Evolutionary conservation across 2,113 vertebrate genomes (phyloP).

Genomic region (Macquaria ambigua): DNA sequence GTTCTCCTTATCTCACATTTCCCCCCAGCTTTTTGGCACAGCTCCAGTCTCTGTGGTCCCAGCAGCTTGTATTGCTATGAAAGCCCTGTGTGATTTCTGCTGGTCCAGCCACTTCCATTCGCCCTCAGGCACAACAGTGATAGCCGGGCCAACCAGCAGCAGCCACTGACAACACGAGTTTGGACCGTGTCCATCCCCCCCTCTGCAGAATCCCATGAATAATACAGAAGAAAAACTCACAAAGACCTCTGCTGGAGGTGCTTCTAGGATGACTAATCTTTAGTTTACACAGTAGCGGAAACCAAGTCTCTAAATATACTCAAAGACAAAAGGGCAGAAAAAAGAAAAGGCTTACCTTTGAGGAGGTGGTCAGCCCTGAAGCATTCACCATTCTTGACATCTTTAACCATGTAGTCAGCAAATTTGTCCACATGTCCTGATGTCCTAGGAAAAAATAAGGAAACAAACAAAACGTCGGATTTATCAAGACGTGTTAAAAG

Average conservation of each 20-base stretch:
- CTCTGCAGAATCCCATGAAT: conserved; percentile 29
- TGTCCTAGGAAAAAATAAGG: conserved; percentile 83
- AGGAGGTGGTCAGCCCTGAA: conserved; percentile 97
- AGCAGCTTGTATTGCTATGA: conserved; percentile 10
- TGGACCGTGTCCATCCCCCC: conserved; percentile 1
- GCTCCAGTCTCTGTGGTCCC: conserved; percentile 22
- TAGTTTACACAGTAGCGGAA: background rate
- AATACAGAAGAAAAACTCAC: background rate
- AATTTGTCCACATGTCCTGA: conserved; percentile 94
- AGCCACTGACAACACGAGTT: conserved; percentile 17
- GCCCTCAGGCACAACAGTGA: conserved; percentile 43
- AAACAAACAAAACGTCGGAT: background rate
- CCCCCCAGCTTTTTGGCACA: conserved; percentile 11
- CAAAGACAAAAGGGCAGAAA: background rate
- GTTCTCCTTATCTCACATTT: background rate
- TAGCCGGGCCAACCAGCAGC: conserved; percentile 28
- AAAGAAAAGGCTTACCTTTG: conserved; percentile 86
- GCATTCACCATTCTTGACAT: conserved; percentile 95
- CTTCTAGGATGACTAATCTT: conserved; percentile 18
- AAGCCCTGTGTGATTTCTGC: conserved; percentile 67
- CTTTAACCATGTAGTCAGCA: conserved; percentile 99
- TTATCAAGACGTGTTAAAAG: background rate
- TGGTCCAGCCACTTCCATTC: conserved; percentile 51
- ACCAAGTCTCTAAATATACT: background rate
- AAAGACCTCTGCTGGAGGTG: conserved; percentile 3